Percentiles rank a stretch among this genome's conserved stretches.
Conservation (phyloP, 2,888 invertebrate species). For the Bunonema sp. region DNA sequence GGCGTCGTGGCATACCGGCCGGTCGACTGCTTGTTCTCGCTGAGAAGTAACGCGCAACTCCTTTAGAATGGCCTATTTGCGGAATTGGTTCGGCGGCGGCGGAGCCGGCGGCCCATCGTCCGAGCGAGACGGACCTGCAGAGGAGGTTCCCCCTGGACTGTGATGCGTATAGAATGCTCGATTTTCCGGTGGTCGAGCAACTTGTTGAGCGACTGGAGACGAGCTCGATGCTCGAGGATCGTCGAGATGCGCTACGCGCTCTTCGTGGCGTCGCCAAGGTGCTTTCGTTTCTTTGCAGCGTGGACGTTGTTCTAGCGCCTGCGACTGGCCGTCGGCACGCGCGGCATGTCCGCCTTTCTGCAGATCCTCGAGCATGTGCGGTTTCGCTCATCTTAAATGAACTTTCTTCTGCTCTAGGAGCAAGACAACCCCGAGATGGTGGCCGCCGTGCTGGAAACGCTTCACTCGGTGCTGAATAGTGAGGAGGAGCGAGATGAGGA, state of each 20-base stretch:
- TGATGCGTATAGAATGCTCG: background rate
- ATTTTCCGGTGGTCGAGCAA: constrained; percentile 58
- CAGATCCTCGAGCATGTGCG: constrained; percentile 67
- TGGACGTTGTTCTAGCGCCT: constrained; percentile 58
- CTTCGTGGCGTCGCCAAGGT: constrained; percentile 60
- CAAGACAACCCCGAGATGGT: constrained; percentile 75
- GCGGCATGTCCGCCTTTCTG: constrained; percentile 62
- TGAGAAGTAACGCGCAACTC: too few species aligned
- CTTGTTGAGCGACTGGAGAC: constrained; percentile 79
- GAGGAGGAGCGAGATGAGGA: constrained; percentile 45
- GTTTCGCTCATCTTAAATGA: too few species aligned
- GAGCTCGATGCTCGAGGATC: constrained; percentile 79
- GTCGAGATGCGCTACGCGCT: constrained; percentile 85
- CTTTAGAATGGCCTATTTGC: constrained; percentile 28
- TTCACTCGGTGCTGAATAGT: constrained; percentile 59
- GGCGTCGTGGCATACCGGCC: too few species aligned
- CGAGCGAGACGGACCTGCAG: constrained; percentile 20
- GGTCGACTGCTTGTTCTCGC: too few species aligned
- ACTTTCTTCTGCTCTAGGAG: too few species aligned
- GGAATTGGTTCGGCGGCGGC: constrained; percentile 32
- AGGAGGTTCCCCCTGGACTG: constrained; percentile 3
- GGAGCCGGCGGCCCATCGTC: constrained; percentile 11
- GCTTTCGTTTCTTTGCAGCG: background rate
- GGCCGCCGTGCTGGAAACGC: constrained; percentile 74
- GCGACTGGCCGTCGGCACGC: constrained; percentile 85